Evolutionary conservation across 2,888 invertebrate genomes (phyloP), one percentile per base, ranked within the genome.

Genomic region (Eupithecia pulchellata): DNA sequence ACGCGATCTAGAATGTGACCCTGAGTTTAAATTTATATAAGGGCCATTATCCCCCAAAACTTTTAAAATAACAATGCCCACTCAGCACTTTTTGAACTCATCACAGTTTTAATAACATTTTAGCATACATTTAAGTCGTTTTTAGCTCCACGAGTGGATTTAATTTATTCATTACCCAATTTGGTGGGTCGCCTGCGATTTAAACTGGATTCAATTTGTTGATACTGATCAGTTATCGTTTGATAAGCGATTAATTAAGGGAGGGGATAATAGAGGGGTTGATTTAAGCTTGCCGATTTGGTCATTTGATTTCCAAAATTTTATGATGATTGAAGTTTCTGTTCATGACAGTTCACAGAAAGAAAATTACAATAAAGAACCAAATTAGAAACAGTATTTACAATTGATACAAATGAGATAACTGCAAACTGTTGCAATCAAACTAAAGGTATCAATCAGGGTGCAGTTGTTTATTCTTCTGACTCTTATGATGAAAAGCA

Each of bases 121-220:
- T 57, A 52, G 2, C 29, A 57, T 57, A 6, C 57, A 57, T 57
- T 57, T 47, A 39, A 20, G 42, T 64, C 32, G 63, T 63, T 67
- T 70, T 66, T 61, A 34, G 39, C 52, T 55, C n/a, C n/a, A n/a
- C 39, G 66, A 75, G 57, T 57, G 14, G 57, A 65, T 69, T 71
- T 74, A 71, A 77, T 71, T 69, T 77, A 77, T 77, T 74, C 74
- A 75, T 71, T 63, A 68, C 29, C 74, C 68, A 66, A 63, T 72
- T 76, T 68, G 63, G 55, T 42, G n/a, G 65, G 69, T 60, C 66
- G n/a, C 55, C 66, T 42, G 39, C 62, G 52, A 72, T 72, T 73
- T 66, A 29, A 68, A 76, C 75, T 73, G 69, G 75, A 77, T 76
- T 73, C 71, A 78, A 77, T 77, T 76, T 72, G 64, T 67, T 73